Conservation (phyloP, 37 sponge, comb jelly and placozoan species). For the Halichondria panicea region DNA sequence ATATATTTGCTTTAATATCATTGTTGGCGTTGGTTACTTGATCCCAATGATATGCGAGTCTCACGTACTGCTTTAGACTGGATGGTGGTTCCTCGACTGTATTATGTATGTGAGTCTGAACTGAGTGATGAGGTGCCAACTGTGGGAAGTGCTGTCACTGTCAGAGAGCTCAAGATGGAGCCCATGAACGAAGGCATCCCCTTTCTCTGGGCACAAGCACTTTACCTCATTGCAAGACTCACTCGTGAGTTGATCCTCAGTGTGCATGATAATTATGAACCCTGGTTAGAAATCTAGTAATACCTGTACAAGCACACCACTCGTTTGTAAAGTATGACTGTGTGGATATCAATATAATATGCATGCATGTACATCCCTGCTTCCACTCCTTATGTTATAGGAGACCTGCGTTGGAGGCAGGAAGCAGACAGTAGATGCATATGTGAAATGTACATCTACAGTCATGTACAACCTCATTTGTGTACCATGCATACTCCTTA, state of each 20-base stretch:
- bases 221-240: slow-evolving; percentile 64
- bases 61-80: too few relatives aligned
- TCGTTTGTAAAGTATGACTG: neutral
- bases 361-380: neutral
- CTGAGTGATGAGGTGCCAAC: slow-evolving; percentile 8
- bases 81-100: slow-evolving; percentile 52
- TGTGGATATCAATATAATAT: neutral
- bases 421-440: too few relatives aligned
- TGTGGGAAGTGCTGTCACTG: slow-evolving; percentile 13
- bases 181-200: slow-evolving; percentile 38
- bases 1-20: neutral
- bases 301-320: neutral
- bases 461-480: neutral
- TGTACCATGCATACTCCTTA: neutral
- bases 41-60: too few relatives aligned
- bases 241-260: slow-evolving; percentile 40
- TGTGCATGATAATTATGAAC: neutral
- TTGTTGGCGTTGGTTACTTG: too few relatives aligned
- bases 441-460: too few relatives aligned
- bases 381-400: neutral
- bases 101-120: slow-evolving; percentile 67
- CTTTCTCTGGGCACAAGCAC: slow-evolving; percentile 79
- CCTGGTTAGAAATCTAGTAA: neutral
- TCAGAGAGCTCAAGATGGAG: slow-evolving; percentile 30
- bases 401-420: too few relatives aligned